Evolutionary conservation across 2,797 vertebrate species (phyloP).

Genomic region (Sternarchorhynchus goeldii): DNA sequence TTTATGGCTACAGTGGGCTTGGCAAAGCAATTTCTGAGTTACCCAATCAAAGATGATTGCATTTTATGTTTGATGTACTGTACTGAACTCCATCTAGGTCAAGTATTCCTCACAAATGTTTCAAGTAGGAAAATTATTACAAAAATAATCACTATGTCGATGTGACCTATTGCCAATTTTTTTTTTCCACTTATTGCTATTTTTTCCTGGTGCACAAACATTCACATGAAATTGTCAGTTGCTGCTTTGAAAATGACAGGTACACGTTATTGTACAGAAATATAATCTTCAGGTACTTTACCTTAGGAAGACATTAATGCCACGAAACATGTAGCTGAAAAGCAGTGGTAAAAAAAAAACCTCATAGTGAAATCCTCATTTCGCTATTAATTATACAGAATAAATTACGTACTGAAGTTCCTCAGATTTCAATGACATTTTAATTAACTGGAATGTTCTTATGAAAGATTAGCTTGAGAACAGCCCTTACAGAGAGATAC

Average conservation of each 20-base stretch:
- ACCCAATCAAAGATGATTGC: constrained; percentile 72
- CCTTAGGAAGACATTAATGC: neutral
- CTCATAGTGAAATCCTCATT: neutral
- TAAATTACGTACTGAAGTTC: constrained; percentile 22
- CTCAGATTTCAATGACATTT: constrained; percentile 34
- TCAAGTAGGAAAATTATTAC: constrained; percentile 59
- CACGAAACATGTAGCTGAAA: neutral
- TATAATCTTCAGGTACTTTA: constrained; percentile 17
- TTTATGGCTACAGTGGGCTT: constrained; percentile 60
- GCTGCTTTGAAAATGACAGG: constrained; percentile 40
- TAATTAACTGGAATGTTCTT: constrained; percentile 33
- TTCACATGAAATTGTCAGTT: constrained; percentile 31
- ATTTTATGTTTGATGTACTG: constrained; percentile 61
- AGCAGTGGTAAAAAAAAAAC: constrained; percentile 18
- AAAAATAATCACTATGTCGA: constrained; percentile 60
- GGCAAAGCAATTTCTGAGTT: constrained; percentile 66
- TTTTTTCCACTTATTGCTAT: constrained; percentile 34
- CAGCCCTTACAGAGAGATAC: constrained; percentile 7
- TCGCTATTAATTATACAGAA: constrained; percentile 19
- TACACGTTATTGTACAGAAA: constrained; percentile 7
- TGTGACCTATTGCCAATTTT: constrained; percentile 53
- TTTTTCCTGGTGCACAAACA: constrained; percentile 17
- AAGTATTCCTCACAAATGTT: constrained; percentile 61
- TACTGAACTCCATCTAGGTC: constrained; percentile 61
- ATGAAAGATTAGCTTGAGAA: constrained; percentile 30